These are phyloP conservation scores for Erinaceus europaeus DNA, from an alignment of 2,113 vertebrate genomes.

Conservation along the genomic window DNA sequence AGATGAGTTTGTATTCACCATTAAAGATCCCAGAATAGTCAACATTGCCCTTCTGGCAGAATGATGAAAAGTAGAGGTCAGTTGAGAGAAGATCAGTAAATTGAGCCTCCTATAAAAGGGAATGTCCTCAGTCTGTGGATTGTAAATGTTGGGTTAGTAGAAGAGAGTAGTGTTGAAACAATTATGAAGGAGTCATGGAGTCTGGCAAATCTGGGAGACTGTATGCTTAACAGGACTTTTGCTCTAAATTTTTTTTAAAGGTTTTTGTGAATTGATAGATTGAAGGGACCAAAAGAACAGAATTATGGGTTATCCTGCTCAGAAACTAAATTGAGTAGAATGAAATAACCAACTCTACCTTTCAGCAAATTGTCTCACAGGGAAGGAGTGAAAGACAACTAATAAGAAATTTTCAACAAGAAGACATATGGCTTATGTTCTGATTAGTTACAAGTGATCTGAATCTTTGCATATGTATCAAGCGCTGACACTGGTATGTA, in stretches of 20 bases:
- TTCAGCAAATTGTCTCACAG: not conserved
- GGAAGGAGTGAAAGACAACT: not conserved
- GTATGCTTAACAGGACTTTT: slow-evolving; percentile 36
- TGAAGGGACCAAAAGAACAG: slow-evolving; percentile 7
- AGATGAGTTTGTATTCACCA: not conserved
- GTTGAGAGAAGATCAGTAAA: slow-evolving; percentile 38
- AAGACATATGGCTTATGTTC: not conserved
- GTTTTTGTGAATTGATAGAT: slow-evolving; percentile 51
- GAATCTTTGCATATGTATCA: not conserved
- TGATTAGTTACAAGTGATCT: not conserved
- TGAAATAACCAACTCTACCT: slow-evolving; percentile 3
- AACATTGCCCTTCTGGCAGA: slow-evolving; percentile 30
- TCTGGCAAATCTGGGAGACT: slow-evolving; percentile 29
- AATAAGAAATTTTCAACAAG: not conserved
- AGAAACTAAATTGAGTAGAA: not conserved
- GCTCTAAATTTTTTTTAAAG: slow-evolving; percentile 41
- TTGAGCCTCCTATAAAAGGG: slow-evolving; percentile 44
- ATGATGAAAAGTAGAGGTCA: slow-evolving; percentile 48
- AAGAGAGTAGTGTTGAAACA: slow-evolving; percentile 58
- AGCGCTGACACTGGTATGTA: not conserved
- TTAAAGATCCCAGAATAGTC: slow-evolving; percentile 51
- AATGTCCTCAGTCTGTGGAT: slow-evolving; percentile 58
- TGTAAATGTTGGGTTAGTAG: slow-evolving; percentile 49
- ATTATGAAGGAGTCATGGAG: not conserved
- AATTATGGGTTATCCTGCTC: not conserved